Conservation (phyloP, 2,888 invertebrate genomes). For the Camponotus fellah region DNA sequence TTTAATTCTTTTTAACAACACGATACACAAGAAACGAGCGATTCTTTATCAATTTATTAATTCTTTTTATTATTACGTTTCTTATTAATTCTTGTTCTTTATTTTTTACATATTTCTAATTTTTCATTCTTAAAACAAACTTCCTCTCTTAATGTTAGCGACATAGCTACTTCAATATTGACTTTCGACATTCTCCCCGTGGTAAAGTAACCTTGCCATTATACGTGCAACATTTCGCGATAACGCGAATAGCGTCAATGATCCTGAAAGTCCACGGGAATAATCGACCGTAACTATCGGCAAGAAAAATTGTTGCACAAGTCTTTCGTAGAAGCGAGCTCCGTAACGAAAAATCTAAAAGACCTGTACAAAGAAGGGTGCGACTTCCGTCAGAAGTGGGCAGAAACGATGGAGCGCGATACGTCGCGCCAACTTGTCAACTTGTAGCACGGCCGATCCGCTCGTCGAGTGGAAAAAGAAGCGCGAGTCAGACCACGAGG, state of each 20-base stretch:
- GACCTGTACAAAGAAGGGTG: slow-evolving; percentile 46
- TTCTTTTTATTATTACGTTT: background rate
- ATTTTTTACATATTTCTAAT: background rate
- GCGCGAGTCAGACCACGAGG: slow-evolving; percentile 28
- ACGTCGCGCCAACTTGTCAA: slow-evolving; percentile 31
- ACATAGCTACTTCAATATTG: background rate
- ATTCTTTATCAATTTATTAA: background rate
- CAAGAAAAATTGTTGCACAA: slow-evolving; percentile 46
- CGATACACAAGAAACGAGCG: too few relatives aligned
- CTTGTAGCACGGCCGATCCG: slow-evolving; percentile 38
- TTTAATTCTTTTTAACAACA: background rate
- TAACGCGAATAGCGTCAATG: slow-evolving; percentile 40
- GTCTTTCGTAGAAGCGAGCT: slow-evolving; percentile 38
- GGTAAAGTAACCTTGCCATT: slow-evolving; percentile 29
- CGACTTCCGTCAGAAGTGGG: slow-evolving; percentile 49
- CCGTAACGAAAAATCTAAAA: slow-evolving; percentile 47
- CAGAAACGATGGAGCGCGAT: slow-evolving; percentile 45
- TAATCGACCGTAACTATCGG: slow-evolving; percentile 50
- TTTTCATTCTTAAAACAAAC: background rate
- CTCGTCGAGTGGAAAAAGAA: slow-evolving; percentile 18
- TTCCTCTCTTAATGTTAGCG: background rate
- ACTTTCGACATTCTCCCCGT: background rate
- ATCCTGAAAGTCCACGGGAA: slow-evolving; percentile 36
- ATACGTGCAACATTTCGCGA: slow-evolving; percentile 10
- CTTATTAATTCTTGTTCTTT: background rate